Evolutionary conservation across 2,113 vertebrate genomes (phyloP).

Genomic region (Hemiscyllium ocellatum): DNA sequence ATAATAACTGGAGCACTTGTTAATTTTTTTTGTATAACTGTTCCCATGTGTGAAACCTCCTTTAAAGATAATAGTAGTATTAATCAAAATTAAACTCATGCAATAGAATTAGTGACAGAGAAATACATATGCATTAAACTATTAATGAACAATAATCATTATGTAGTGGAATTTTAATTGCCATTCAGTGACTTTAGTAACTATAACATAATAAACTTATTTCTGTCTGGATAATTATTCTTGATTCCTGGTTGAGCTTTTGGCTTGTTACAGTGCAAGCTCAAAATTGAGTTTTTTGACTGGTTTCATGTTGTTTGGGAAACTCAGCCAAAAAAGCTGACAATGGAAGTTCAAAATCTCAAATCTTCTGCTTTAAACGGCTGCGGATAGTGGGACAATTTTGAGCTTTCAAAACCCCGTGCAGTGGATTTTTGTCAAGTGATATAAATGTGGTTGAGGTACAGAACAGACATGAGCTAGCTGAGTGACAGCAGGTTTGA

Average conservation of each 20-base stretch:
- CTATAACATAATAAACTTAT: not conserved
- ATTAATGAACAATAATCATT: not conserved
- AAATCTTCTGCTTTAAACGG: not conserved
- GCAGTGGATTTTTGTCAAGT: not conserved
- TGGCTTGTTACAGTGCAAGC: not conserved
- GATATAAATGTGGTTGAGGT: not conserved
- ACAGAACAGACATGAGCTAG: not conserved
- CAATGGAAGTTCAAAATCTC: not conserved
- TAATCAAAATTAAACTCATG: not conserved
- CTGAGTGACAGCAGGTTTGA: not conserved
- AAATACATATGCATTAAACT: not conserved
- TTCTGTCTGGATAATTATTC: not conserved
- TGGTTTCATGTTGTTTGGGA: not conserved
- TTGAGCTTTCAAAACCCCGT: not conserved
- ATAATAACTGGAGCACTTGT: not conserved
- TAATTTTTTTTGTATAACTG: not conserved
- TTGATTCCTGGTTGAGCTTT: not conserved
- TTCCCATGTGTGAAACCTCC: not conserved
- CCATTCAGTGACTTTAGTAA: not conserved
- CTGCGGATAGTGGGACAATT: not conserved
- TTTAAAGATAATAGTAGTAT: not conserved
- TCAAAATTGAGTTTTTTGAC: not conserved
- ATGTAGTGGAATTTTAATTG: not conserved
- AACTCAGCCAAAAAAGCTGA: not conserved
- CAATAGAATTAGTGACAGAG: not conserved